A percentile compares a stretch with the other conserved stretches of the same genome.
phyloP scores from a whole-genome alignment of 2,113 vertebrate genomes.

The Pleuronectes platessa region DNA sequence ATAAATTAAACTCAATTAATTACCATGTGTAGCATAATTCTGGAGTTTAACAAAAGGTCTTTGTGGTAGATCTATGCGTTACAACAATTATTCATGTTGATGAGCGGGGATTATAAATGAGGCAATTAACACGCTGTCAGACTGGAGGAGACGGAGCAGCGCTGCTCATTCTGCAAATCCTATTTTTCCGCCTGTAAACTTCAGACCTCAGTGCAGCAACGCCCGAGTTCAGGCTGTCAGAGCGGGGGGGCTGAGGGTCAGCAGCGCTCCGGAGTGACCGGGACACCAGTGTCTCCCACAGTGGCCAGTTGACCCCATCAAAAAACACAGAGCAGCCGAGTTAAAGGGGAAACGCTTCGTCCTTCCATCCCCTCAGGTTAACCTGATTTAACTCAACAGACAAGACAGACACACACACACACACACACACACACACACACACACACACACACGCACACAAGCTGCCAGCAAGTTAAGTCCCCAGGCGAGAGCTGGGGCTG shows the following conservation, averaged over 20 bases:
- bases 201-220: constrained; percentile 15
- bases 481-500: constrained; percentile 72
- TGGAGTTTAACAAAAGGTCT: constrained; percentile 74
- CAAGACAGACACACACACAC: constrained; percentile 3
- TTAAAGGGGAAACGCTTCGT: constrained; percentile 48
- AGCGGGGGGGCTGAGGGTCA: constrained; percentile 47
- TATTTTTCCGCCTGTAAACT: constrained; percentile 44
- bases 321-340: constrained; percentile 33
- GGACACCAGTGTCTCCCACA: constrained; percentile 25
- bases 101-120: constrained; percentile 81
- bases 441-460: constrained; percentile 17
- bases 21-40: constrained; percentile 74
- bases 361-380: constrained; percentile 64
- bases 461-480: constrained; percentile 67
- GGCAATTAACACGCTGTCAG: constrained; percentile 80
- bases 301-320: constrained; percentile 63
- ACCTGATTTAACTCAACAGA: constrained; percentile 69
- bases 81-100: constrained; percentile 79
- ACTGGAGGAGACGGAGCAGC: constrained; percentile 63
- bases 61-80: constrained; percentile 66
- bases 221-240: constrained; percentile 55
- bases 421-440: neutral
- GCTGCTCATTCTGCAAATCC: constrained; percentile 34
- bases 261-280: constrained; percentile 31
- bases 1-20: constrained; percentile 80